Conservation (phyloP, 2,113 vertebrate genomes). For the Cephalopterus ornatus region DNA sequence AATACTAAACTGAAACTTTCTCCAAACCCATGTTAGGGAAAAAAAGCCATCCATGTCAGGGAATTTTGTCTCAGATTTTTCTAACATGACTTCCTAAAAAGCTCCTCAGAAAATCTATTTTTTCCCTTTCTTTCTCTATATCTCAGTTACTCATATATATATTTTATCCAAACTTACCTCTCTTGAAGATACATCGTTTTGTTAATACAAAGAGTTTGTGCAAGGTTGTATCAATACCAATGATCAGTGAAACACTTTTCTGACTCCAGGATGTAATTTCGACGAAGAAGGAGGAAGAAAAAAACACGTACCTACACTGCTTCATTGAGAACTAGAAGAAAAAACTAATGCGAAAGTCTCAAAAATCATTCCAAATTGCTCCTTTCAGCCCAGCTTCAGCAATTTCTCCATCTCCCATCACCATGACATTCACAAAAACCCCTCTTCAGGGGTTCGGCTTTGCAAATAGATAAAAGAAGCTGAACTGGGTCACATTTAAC, state of each 20-base stretch:
- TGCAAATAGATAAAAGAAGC: not conserved
- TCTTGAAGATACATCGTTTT: not conserved
- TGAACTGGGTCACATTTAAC: not conserved
- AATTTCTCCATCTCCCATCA: not conserved
- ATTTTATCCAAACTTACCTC: not conserved
- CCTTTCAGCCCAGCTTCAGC: not conserved
- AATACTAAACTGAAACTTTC: not conserved
- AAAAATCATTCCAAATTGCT: not conserved
- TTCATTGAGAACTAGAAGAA: not conserved
- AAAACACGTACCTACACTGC: rapidly evolving
- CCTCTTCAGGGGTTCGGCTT: not conserved
- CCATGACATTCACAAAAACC: not conserved
- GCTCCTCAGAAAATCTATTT: not conserved
- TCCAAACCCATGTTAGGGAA: not conserved
- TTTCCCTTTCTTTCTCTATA: not conserved
- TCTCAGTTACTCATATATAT: not conserved
- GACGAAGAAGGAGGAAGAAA: not conserved
- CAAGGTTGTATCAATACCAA: not conserved
- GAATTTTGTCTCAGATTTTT: not conserved
- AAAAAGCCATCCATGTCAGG: not conserved
- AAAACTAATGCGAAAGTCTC: not conserved
- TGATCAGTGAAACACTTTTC: not conserved
- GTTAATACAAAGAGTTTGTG: not conserved
- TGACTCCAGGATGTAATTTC: not conserved
- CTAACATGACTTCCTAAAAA: not conserved